Evolutionary conservation across 2,888 invertebrate species (phyloP).

Genomic region (Drosophila lutescens): DNA sequence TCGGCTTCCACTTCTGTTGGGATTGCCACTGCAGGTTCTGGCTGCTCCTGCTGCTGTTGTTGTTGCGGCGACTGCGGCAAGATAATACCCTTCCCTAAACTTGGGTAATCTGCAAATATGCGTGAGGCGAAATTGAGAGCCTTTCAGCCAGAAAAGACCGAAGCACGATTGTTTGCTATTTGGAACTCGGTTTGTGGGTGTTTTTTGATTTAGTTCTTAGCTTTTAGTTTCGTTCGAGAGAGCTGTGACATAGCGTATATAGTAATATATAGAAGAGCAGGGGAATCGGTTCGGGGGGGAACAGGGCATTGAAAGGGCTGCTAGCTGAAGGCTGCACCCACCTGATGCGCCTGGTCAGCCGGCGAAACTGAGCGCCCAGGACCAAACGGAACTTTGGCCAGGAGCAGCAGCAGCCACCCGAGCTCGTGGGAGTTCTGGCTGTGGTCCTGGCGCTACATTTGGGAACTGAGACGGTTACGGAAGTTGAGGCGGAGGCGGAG

Average conservation of each 20-base stretch:
- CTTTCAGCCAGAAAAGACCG: slow-evolving; percentile 26
- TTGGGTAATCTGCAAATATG: slow-evolving; percentile 84
- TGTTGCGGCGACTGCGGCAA: slow-evolving; percentile 63
- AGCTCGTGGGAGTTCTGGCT: slow-evolving; percentile 2
- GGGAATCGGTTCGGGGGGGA: slow-evolving; percentile 8
- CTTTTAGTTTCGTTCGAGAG: neutral
- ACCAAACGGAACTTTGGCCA: slow-evolving; percentile 64
- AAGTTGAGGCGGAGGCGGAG: slow-evolving; percentile 30
- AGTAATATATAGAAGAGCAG: slow-evolving; percentile 19
- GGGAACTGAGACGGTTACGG: slow-evolving; percentile 37
- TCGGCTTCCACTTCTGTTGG: slow-evolving; percentile 21
- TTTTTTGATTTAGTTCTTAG: too few relatives aligned
- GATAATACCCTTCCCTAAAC: slow-evolving; percentile 83
- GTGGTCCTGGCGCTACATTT: slow-evolving; percentile 47
- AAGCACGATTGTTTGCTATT: slow-evolving; percentile 2
- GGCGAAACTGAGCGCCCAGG: slow-evolving; percentile 76
- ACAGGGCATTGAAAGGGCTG: slow-evolving; percentile 20
- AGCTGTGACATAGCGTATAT: slow-evolving; percentile 15
- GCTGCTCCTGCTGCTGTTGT: slow-evolving; percentile 15
- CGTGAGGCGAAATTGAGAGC: slow-evolving; percentile 64
- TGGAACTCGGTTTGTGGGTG: neutral
- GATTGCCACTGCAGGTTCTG: slow-evolving; percentile 17
- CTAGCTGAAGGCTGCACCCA: slow-evolving; percentile 70
- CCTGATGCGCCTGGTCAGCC: slow-evolving; percentile 79
- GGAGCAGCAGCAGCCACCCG: slow-evolving; percentile 39